phyloP scores from a whole-genome alignment of 2,113 vertebrate genomes.

The Dolichallabes microphthalmus region DNA sequence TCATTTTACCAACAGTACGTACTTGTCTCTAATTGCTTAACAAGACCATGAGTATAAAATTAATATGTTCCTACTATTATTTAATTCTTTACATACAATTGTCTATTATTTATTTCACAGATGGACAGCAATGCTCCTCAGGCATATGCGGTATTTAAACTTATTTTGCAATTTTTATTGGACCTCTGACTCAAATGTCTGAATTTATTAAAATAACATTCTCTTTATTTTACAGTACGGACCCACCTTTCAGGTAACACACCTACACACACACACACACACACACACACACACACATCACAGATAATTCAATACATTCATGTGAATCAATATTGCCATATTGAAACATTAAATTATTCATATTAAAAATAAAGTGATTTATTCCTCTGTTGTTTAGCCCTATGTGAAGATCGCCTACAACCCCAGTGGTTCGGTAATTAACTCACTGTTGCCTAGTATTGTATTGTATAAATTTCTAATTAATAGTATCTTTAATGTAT shows the following conservation, averaged over 20 bases:
- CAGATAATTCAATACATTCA: background rate
- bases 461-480: background rate
- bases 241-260: background rate
- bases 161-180: background rate
- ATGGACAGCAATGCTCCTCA: background rate
- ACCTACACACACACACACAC: background rate
- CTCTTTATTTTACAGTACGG: background rate
- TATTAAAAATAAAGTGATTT: background rate
- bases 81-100: background rate
- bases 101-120: background rate
- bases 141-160: background rate
- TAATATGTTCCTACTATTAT: no score
- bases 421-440: background rate
- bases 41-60: background rate
- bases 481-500: background rate
- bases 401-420: background rate
- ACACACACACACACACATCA: background rate
- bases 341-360: background rate
- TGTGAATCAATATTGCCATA: background rate
- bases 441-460: no score
- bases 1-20: background rate
- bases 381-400: background rate
- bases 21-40: background rate
- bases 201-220: background rate
- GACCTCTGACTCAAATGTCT: background rate